These are phyloP conservation scores for Neomicropteryx cornuta DNA, from an alignment of 1,140 invertebrate genomes.

Conservation along the genomic window DNA sequence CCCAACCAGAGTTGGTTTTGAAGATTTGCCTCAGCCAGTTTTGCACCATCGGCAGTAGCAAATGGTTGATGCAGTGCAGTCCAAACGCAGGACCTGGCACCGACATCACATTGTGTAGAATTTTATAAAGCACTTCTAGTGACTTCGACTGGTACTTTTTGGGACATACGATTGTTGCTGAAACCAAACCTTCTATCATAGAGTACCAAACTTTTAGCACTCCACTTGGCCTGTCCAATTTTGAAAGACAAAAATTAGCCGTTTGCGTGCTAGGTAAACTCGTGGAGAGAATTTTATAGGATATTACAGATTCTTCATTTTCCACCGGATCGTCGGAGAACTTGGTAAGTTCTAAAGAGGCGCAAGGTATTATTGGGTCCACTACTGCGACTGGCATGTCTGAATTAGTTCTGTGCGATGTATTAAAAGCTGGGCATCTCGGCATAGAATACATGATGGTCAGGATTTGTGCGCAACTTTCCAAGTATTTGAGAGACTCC, in stretches of 20 bases:
- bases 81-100: slow-evolving; percentile 76
- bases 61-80: slow-evolving; percentile 80
- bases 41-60: slow-evolving; percentile 81
- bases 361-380: slow-evolving; percentile 73
- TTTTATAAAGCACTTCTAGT: slow-evolving; percentile 75
- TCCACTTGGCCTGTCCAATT: slow-evolving; percentile 71
- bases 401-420: slow-evolving; percentile 75
- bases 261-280: slow-evolving; percentile 44
- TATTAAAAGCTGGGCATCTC: slow-evolving; percentile 85
- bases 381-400: slow-evolving; percentile 68
- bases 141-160: slow-evolving; percentile 76
- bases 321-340: slow-evolving; percentile 30
- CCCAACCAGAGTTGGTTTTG: slow-evolving; percentile 55
- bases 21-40: slow-evolving; percentile 73
- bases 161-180: slow-evolving; percentile 68
- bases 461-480: slow-evolving; percentile 76
- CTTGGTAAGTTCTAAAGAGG: slow-evolving; percentile 36
- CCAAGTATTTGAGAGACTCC: slow-evolving; percentile 75
- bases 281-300: slow-evolving; percentile 48
- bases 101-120: slow-evolving; percentile 63
- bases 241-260: slow-evolving; percentile 45
- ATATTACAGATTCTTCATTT: slow-evolving; percentile 40
- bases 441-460: slow-evolving; percentile 92
- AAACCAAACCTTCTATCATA: slow-evolving; percentile 78
- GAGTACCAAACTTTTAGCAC: slow-evolving; percentile 87